phyloP scores from a whole-genome alignment of 2,113 vertebrate species.

The Hiodon alosoides region DNA sequence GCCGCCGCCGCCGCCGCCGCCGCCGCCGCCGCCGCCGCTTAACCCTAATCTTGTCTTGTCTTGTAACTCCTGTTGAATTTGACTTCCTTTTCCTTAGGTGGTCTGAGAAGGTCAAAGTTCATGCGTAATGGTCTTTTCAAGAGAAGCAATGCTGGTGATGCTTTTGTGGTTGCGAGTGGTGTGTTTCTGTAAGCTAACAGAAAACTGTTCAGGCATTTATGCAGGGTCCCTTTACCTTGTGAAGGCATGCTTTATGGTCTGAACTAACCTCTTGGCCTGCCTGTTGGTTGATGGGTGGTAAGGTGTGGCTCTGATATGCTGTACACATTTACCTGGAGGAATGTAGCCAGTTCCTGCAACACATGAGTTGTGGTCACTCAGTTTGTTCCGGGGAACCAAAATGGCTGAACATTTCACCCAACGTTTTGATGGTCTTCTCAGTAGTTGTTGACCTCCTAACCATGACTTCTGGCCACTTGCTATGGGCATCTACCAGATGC shows the following conservation, averaged over 20 bases:
- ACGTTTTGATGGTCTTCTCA: no score
- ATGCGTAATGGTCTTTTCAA: slow-evolving; percentile 18
- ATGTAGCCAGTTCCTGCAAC: no score
- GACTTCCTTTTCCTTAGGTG: slow-evolving; percentile 2
- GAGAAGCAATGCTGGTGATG: slow-evolving; percentile 3
- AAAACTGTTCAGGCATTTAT: slow-evolving; percentile 10
- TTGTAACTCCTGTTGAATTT: slow-evolving; percentile 11
- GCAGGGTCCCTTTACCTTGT: not conserved
- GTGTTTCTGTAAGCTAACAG: slow-evolving; percentile 24
- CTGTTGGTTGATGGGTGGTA: slow-evolving; percentile 6
- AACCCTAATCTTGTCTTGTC: no score
- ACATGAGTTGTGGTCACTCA: no score
- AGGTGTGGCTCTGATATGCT: slow-evolving; percentile 26
- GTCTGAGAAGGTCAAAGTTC: slow-evolving; percentile 23
- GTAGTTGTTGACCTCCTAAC: slow-evolving; percentile 18
- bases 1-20: no score
- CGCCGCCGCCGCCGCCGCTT: no score
- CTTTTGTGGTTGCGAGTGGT: slow-evolving; percentile 16
- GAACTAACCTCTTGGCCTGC: slow-evolving; percentile 15
- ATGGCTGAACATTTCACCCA: no score
- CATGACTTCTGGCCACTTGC: slow-evolving; percentile 7
- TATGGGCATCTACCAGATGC: not conserved
- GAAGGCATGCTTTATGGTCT: slow-evolving; percentile 28
- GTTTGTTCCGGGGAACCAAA: not conserved
- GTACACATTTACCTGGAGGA: not conserved